phyloP scores from a whole-genome alignment of 2,888 invertebrate genomes.

The Nemurella pictetii region DNA sequence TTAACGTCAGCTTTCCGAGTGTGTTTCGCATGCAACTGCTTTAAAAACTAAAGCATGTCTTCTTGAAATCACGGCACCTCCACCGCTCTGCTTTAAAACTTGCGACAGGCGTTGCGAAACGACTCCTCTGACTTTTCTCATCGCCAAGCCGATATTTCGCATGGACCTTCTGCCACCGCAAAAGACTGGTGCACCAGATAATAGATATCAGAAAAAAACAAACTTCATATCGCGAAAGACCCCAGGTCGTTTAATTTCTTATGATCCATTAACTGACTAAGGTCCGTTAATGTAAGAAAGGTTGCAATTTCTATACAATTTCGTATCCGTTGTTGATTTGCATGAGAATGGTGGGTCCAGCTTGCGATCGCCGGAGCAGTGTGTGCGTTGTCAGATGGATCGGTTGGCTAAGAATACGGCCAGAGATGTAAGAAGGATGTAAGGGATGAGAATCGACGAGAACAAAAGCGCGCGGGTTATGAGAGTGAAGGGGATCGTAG shows the following conservation, averaged over 20 bases:
- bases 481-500: background rate
- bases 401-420: background rate
- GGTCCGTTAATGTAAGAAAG: background rate
- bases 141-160: background rate
- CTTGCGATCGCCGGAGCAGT: background rate
- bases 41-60: background rate
- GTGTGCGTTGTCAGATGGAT: background rate
- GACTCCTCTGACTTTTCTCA: background rate
- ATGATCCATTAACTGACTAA: constrained; percentile 1
- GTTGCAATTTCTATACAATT: background rate
- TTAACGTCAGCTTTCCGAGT: no score
- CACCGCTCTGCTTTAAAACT: background rate
- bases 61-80: background rate
- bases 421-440: background rate
- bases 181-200: background rate
- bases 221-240: background rate
- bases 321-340: background rate
- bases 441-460: constrained; percentile 8
- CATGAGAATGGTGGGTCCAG: constrained; percentile 3
- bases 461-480: background rate
- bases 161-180: background rate
- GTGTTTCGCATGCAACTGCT: background rate
- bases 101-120: background rate
- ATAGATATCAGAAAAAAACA: background rate
- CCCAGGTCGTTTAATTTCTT: constrained; percentile 12